Percentiles rank a stretch among this genome's conserved stretches.
Conservation (phyloP, 2,888 invertebrate genomes). For the Mesorhabditis sp. region DNA sequence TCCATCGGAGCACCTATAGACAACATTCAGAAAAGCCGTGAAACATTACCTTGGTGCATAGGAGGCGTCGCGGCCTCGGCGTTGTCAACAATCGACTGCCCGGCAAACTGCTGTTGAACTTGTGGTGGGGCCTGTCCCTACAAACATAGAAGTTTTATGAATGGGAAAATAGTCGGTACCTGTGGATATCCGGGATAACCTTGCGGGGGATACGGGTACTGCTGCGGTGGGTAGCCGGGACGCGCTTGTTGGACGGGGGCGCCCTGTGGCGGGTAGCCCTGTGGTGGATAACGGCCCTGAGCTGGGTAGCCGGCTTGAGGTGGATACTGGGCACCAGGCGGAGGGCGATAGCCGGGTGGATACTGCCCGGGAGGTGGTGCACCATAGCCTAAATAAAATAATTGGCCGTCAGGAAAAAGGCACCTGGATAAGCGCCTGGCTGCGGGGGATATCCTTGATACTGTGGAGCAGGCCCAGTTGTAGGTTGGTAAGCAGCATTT, state of each 20-base stretch:
- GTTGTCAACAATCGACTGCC: slow-evolving; percentile 11
- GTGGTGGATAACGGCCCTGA: slow-evolving; percentile 15
- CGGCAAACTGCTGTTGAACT: background rate
- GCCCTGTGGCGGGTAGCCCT: slow-evolving; percentile 22
- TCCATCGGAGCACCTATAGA: too few relatives aligned
- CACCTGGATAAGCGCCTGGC: slow-evolving; percentile 1
- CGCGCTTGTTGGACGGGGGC: slow-evolving; percentile 19
- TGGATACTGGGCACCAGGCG: background rate
- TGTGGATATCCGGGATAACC: slow-evolving; percentile 10
- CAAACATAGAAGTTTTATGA: background rate
- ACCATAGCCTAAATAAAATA: background rate
- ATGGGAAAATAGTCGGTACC: background rate
- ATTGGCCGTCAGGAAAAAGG: background rate
- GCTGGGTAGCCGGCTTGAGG: slow-evolving; percentile 9
- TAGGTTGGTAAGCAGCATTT: slow-evolving; percentile 4
- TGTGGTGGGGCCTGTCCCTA: background rate
- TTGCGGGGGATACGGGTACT: slow-evolving; percentile 20
- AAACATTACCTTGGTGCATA: slow-evolving; percentile 37
- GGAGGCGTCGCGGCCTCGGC: slow-evolving; percentile 39
- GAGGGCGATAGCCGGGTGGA: background rate
- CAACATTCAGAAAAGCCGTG: too few relatives aligned
- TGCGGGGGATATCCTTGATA: slow-evolving; percentile 9
- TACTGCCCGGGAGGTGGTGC: background rate
- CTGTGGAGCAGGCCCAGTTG: slow-evolving; percentile 14
- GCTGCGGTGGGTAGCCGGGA: slow-evolving; percentile 16